phyloP scores from a whole-genome alignment of 1,140 invertebrate species.

The Tetramorium simillimum region DNA sequence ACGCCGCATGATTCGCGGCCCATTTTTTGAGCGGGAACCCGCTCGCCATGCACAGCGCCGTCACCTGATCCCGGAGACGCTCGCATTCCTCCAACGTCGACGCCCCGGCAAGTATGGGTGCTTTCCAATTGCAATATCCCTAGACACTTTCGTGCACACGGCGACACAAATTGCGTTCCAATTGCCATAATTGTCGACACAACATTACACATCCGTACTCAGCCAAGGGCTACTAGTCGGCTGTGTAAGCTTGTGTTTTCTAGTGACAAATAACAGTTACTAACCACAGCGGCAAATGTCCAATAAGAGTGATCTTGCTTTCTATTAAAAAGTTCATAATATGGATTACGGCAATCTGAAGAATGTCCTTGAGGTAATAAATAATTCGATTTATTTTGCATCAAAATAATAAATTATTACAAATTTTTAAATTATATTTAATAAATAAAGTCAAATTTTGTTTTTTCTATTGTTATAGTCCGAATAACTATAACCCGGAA shows the following conservation, averaged over 20 bases:
- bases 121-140: conserved; percentile 14
- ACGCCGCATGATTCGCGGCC: no score
- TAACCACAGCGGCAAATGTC: no score
- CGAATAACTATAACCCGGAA: no score
- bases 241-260: not conserved
- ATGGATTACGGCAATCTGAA: not conserved
- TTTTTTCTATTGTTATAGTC: not conserved
- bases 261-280: not conserved
- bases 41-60: no score
- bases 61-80: no score
- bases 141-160: conserved; percentile 4
- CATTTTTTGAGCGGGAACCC: no score
- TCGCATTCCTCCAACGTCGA: no score
- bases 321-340: not conserved
- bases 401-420: not conserved
- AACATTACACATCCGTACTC: not conserved
- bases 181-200: not conserved
- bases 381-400: not conserved
- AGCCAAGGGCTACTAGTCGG: not conserved
- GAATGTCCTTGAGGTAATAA: not conserved
- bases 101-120: no score
- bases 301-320: no score
- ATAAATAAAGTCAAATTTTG: not conserved
- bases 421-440: not conserved
- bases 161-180: conserved; percentile 5